phyloP scores from a whole-genome alignment of 2,113 vertebrate species.

The Elachura formosa region DNA sequence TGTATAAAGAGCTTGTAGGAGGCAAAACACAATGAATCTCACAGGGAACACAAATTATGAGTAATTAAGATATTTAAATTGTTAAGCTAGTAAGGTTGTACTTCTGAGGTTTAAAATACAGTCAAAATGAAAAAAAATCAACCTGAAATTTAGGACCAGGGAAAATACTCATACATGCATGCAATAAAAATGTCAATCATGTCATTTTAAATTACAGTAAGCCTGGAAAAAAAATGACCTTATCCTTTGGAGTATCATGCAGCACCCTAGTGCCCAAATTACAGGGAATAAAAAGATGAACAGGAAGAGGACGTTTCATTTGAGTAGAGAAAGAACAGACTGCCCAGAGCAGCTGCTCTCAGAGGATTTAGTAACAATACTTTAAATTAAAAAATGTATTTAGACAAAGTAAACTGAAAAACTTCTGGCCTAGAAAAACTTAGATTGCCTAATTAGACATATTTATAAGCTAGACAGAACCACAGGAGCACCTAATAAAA shows the following conservation, averaged over 20 bases:
- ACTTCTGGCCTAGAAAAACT: not conserved
- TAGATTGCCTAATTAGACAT: not conserved
- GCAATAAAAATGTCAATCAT: not conserved
- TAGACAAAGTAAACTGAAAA: not conserved
- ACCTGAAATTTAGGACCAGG: not conserved
- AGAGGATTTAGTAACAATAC: not conserved
- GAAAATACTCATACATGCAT: not conserved
- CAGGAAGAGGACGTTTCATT: not conserved
- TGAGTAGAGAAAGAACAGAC: not conserved
- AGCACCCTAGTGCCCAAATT: not conserved
- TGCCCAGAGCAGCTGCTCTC: not conserved
- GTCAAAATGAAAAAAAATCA: not conserved
- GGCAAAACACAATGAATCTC: not conserved
- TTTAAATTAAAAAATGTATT: not conserved
- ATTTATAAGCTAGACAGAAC: not conserved
- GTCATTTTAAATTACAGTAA: not conserved
- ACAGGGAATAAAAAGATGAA: not conserved
- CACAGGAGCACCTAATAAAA: not conserved
- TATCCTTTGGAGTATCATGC: not conserved
- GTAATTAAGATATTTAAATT: not conserved
- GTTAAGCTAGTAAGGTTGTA: not conserved
- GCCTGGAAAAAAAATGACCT: not conserved
- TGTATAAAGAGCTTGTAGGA: not conserved
- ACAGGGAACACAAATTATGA: not conserved
- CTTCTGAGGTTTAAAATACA: not conserved